Evolutionary conservation across 2,797 vertebrate genomes (phyloP).

Genomic region (Lateolabrax maculatus): DNA sequence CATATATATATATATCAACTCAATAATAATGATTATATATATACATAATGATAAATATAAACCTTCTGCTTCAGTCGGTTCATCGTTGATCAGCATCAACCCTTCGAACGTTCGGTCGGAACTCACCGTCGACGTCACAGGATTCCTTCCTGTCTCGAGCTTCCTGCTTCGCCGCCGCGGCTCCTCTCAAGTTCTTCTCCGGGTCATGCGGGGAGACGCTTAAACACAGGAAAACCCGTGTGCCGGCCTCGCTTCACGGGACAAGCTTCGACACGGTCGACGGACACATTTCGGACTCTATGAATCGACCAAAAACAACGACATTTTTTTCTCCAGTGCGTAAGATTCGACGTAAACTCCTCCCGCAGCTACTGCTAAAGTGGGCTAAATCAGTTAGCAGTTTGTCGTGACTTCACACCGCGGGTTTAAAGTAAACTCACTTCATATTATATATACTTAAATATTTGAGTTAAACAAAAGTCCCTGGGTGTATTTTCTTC

Average conservation of each 20-base stretch:
- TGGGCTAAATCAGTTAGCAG: conserved; percentile 42
- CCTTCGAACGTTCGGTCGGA: too few species aligned
- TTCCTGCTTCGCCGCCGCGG: conserved; percentile 44
- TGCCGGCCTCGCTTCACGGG: neutral
- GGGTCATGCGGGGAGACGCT: neutral
- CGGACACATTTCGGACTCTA: conserved; percentile 33
- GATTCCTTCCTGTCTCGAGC: conserved; percentile 1
- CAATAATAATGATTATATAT: too few species aligned
- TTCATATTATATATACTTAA: too few species aligned
- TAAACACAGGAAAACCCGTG: neutral
- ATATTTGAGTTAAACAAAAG: neutral
- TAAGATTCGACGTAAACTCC: neutral
- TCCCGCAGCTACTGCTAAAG: conserved; percentile 1
- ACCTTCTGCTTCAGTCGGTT: too few species aligned
- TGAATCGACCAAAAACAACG: conserved; percentile 41
- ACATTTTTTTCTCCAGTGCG: conserved; percentile 30
- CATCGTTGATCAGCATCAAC: too few species aligned
- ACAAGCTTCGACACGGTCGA: neutral
- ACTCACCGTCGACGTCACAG: neutral
- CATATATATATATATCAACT: too few species aligned
- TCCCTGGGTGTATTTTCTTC: neutral
- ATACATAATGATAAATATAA: too few species aligned
- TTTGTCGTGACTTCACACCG: neutral
- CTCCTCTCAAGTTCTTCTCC: conserved; percentile 13
- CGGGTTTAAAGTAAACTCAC: neutral